A percentile compares a stretch with the other conserved stretches of the same genome.
Conservation (phyloP, 2,888 invertebrate genomes). For the Rhyacophila evoluta region DNA sequence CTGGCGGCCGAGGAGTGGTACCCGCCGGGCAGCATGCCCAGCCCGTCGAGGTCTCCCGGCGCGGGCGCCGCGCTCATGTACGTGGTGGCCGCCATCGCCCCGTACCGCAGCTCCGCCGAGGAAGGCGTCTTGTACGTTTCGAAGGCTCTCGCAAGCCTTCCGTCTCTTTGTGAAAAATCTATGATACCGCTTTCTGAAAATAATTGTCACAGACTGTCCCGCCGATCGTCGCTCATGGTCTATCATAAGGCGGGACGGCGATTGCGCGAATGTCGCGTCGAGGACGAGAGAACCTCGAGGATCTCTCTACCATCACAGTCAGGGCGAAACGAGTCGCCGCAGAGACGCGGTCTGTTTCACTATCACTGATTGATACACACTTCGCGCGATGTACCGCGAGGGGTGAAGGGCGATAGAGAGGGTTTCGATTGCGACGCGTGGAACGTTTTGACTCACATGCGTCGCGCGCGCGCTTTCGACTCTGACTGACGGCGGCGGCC, state of each 20-base stretch:
- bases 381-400: constrained; percentile 14
- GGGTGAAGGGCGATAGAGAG: background rate
- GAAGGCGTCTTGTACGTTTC: constrained; percentile 75
- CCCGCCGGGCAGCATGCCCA: constrained; percentile 82
- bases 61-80: constrained; percentile 91
- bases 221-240: constrained; percentile 53
- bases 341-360: constrained; percentile 50
- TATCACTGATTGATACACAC: constrained; percentile 7
- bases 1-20: constrained; percentile 83
- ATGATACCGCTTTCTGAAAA: constrained; percentile 56
- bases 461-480: constrained; percentile 67
- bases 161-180: constrained; percentile 56
- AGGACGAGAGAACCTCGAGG: constrained; percentile 62
- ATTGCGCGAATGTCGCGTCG: constrained; percentile 69
- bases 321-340: constrained; percentile 69
- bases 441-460: constrained; percentile 57
- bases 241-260: constrained; percentile 50
- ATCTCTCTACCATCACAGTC: constrained; percentile 45
- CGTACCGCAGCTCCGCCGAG: constrained; percentile 74
- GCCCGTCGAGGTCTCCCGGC: constrained; percentile 81
- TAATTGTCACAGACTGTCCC: constrained; percentile 50
- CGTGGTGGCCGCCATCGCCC: constrained; percentile 95
- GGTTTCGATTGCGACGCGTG: constrained; percentile 27
- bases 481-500: constrained; percentile 73
- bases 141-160: constrained; percentile 62